A percentile compares a stretch with the other conserved stretches of the same genome.
These are phyloP conservation scores for Ormyrus thymus DNA, from an alignment of 2,888 invertebrate genomes.

Conservation along the genomic window DNA sequence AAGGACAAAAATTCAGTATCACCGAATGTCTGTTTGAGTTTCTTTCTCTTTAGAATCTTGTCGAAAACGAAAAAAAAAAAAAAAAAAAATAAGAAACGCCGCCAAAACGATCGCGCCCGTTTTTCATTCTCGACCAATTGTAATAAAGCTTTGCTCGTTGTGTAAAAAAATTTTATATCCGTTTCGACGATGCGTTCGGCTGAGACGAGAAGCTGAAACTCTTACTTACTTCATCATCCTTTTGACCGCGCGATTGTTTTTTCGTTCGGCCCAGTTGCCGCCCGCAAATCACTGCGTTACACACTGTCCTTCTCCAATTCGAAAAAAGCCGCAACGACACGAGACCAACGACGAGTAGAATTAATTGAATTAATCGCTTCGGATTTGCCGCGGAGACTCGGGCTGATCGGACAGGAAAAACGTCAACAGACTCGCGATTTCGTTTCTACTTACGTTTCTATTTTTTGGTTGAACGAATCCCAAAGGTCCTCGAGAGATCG, in stretches of 20 bases:
- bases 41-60: slow-evolving; percentile 40
- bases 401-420: slow-evolving; percentile 10
- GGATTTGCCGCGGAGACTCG: slow-evolving; percentile 13
- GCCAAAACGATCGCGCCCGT: slow-evolving; percentile 25
- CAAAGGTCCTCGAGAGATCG: neutral
- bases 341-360: too few species aligned
- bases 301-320: too few species aligned
- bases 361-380: too few species aligned
- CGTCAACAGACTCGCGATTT: too few species aligned
- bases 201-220: neutral
- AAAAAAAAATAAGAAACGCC: neutral
- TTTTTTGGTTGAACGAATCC: slow-evolving; percentile 4
- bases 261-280: slow-evolving; percentile 27
- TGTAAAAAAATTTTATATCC: slow-evolving; percentile 22
- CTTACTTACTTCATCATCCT: too few species aligned
- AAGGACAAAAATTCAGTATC: slow-evolving; percentile 45
- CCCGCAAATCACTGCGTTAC: neutral
- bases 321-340: too few species aligned
- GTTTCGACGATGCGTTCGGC: slow-evolving; percentile 48
- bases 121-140: slow-evolving; percentile 54
- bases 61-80: too few species aligned
- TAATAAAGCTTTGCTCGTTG: slow-evolving; percentile 32
- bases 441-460: neutral
- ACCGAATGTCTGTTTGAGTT: slow-evolving; percentile 56
- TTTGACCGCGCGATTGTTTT: slow-evolving; percentile 17